Evolutionary conservation across 2,113 vertebrate genomes (phyloP), one percentile per base, ranked within the genome.

Genomic region (Bucco capensis): DNA sequence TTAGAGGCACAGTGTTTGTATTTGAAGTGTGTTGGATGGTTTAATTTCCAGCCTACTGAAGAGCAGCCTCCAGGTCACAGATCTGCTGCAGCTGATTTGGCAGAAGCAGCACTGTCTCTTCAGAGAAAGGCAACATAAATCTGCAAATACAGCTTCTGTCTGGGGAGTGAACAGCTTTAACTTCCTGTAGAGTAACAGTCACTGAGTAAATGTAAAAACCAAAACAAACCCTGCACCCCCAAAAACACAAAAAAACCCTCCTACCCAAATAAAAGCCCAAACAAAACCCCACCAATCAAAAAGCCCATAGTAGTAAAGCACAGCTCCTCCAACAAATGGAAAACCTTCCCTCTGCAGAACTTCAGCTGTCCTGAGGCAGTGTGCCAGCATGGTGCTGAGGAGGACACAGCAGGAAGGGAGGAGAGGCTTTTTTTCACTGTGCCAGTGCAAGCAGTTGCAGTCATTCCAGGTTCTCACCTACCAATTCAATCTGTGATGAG

Each of bases 21-120:
- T 19, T 89, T 78, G 77, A 86, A 90, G 31, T 24, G 51, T 60
- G 47, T 51, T 78, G 84, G 70, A 77, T 74, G 27, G 79, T 95
- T 95, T 94, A 80, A 93, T 95, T n/a, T 91, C 83, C 87, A 89
- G 71, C 49, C 69, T 74, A 54, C 64, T 67, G 76, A 92, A 90
- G 69, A 92, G 64, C 69, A 94, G 83, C 60, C 92, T 94, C 60
- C 80, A 54, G 88, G 88, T 94, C 90, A 90, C 2, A 90, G 88
- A 93, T 91, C 85, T 67, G 88, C 86, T 86, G 76, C 76, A 86
- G 79, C 73, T 86, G 71, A 90, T 86, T 90, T 90, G 88, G 88
- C 93, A 95, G 76, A 74, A 95, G 76, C 72, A 89, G 57, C 51
- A 64, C 40, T 74, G 88, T 30, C 69, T 86, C 57, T 92, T 96